These are phyloP conservation scores for Syngnathus acus DNA, from an alignment of 2,797 vertebrate genomes.

Conservation along the genomic window DNA sequence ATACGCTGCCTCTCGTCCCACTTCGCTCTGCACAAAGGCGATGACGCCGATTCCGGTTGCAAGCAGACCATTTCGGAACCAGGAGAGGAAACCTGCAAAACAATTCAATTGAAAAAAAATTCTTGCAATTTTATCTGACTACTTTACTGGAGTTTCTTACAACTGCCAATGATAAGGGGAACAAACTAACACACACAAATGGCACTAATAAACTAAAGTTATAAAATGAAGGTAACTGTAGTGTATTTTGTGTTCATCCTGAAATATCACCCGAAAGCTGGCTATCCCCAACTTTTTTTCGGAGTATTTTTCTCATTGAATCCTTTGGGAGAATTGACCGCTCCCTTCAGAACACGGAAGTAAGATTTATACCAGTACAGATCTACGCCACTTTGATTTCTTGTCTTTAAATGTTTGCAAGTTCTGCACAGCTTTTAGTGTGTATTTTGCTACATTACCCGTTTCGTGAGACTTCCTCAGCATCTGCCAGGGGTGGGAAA, in stretches of 20 bases:
- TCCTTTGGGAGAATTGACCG: too few species aligned
- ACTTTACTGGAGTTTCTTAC: neutral
- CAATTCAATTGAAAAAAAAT: neutral
- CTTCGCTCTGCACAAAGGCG: conserved; percentile 82
- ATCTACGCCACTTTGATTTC: neutral
- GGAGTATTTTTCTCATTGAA: too few species aligned
- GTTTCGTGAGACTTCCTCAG: conserved; percentile 78
- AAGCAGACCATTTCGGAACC: conserved; percentile 86
- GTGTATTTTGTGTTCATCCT: neutral
- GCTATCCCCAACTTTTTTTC: too few species aligned
- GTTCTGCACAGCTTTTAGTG: neutral
- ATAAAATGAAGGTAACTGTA: neutral
- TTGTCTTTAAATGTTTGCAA: too few species aligned
- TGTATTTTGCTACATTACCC: conserved; percentile 45
- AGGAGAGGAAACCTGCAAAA: conserved; percentile 80
- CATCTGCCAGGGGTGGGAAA: conserved; percentile 54
- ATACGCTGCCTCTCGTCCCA: conserved; percentile 81
- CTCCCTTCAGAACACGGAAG: neutral
- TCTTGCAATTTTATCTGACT: neutral
- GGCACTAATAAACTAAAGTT: neutral
- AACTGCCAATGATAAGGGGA: neutral
- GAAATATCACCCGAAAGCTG: too few species aligned
- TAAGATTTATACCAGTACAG: neutral
- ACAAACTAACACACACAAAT: neutral
- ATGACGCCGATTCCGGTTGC: conserved; percentile 83